A percentile compares a stretch with the other conserved stretches of the same genome.
Evolutionary conservation across 2,113 vertebrate genomes (phyloP).

Genomic region (Cyprinodon brontotheroides): DNA sequence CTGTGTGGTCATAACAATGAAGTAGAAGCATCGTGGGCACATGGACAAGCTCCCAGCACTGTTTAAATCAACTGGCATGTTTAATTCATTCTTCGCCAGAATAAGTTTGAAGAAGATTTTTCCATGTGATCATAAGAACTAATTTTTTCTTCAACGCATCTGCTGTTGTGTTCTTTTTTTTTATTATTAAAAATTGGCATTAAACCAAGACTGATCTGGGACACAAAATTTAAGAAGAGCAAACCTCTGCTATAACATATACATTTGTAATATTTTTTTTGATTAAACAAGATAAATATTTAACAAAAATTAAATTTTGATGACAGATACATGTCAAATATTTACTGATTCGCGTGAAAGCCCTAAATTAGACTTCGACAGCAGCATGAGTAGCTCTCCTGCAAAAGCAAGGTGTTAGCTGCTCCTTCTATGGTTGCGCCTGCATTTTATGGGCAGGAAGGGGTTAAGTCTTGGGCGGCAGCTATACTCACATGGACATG

Average conservation of each 20-base stretch:
- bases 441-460: no score
- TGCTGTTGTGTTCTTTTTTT: background rate
- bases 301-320: background rate
- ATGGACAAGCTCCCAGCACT: background rate
- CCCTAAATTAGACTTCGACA: no score
- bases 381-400: no score
- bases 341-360: background rate
- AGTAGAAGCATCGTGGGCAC: background rate
- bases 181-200: background rate
- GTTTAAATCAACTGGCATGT: no score
- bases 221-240: background rate
- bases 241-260: background rate
- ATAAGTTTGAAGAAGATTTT: background rate
- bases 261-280: background rate
- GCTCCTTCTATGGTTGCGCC: no score
- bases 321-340: background rate
- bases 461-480: no score
- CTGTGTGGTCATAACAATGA: background rate
- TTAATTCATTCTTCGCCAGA: background rate
- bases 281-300: background rate
- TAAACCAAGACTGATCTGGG: background rate
- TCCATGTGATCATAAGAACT: background rate
- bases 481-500: no score
- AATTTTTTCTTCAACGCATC: background rate
- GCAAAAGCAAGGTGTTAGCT: no score